Evolutionary conservation across 2,888 invertebrate species (phyloP).

Genomic region (Ceramica pisi): DNA sequence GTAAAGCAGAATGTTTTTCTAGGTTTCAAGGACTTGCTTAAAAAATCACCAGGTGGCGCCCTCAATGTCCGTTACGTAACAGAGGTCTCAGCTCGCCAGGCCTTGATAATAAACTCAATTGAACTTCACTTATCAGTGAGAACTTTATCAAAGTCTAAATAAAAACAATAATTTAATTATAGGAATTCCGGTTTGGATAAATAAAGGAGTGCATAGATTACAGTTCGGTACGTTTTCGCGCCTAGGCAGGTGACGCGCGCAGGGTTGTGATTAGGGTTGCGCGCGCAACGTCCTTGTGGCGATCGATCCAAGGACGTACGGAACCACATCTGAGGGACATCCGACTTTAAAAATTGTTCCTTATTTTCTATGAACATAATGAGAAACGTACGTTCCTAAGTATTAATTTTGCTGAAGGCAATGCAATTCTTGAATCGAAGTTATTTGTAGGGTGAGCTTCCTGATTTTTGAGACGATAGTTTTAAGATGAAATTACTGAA

Average conservation of each 20-base stretch:
- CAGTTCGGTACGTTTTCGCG: conserved; percentile 58
- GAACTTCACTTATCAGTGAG: conserved; percentile 18
- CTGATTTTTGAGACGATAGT: not conserved
- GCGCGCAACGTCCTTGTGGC: conserved; percentile 85
- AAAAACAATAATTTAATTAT: conserved; percentile 1
- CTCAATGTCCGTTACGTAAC: conserved; percentile 45
- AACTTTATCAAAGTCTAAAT: conserved; percentile 1
- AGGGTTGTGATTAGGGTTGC: conserved; percentile 68
- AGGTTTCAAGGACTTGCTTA: not conserved
- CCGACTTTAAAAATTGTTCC: conserved; percentile 38
- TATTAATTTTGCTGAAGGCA: not conserved
- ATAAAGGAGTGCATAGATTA: conserved; percentile 24
- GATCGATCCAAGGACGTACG: conserved; percentile 87
- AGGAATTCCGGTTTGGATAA: conserved; percentile 1
- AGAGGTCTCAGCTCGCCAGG: not conserved
- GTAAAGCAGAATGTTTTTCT: not conserved
- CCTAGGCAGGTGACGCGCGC: conserved; percentile 61
- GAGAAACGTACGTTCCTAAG: not conserved
- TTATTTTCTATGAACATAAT: conserved; percentile 13
- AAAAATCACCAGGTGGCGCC: conserved; percentile 5
- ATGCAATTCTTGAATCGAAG: not conserved
- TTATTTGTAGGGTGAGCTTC: not conserved
- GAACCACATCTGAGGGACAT: conserved; percentile 37
- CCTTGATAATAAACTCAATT: conserved; percentile 23
- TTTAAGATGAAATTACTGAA: not conserved